Evolutionary conservation across 2,113 vertebrate species (phyloP).

Genomic region (Gallinago undulata): DNA sequence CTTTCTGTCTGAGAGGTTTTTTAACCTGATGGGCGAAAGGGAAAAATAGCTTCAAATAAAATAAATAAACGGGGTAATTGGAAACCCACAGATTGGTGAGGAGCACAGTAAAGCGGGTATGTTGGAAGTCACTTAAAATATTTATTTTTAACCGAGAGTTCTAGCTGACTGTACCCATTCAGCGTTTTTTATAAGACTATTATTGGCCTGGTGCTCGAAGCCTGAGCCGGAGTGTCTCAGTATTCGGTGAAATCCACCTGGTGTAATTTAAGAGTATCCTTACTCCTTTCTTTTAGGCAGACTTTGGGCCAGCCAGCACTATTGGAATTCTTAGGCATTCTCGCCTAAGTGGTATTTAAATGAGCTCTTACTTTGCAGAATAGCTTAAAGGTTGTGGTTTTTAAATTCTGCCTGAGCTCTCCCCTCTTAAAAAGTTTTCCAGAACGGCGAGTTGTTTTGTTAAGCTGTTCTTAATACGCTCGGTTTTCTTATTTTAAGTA

Average conservation of each 20-base stretch:
- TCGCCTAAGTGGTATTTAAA: background rate
- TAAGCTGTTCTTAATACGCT: background rate
- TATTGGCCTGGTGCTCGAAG: background rate
- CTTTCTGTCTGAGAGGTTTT: background rate
- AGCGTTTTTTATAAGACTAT: background rate
- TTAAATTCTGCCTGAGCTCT: background rate
- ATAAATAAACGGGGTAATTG: background rate
- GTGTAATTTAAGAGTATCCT: background rate
- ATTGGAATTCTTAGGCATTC: background rate
- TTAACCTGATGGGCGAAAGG: background rate
- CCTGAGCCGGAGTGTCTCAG: background rate
- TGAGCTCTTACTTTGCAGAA: background rate
- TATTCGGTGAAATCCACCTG: background rate
- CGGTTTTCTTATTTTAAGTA: background rate
- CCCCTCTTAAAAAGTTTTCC: background rate
- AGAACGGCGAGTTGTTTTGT: background rate
- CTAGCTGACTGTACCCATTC: background rate
- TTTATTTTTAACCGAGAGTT: background rate
- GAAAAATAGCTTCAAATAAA: background rate
- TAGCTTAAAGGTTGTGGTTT: background rate
- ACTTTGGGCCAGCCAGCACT: background rate
- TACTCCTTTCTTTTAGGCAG: background rate
- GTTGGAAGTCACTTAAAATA: background rate
- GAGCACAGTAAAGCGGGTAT: background rate
- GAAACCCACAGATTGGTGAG: fast-evolving